Base-by-base conservation (phyloP, 2,797 vertebrate genomes). In the Ataeniobius toweri region DNA sequence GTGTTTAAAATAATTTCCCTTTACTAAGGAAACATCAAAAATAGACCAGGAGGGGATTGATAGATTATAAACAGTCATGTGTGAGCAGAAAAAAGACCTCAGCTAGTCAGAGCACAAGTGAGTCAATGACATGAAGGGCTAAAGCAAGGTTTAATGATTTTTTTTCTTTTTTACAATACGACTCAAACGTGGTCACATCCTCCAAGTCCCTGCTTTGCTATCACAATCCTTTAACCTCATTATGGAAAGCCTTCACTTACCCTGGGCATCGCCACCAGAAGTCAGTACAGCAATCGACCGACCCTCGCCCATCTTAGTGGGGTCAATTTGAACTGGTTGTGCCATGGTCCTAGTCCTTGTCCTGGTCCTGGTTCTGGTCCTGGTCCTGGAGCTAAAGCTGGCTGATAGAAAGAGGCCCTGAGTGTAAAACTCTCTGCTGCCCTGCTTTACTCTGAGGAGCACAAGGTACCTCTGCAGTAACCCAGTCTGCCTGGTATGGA, bases 261-360 rank as follows among this genome's bases (percentile, higher is more conserved):
- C 97, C 94, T 98, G 97, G 86, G 97, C 97, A 89, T 98, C 97
- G 31, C 97, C 97, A 63, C 97, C 97, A 0, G 97, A 98, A 59
- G 97, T 98, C 91, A 98, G 93, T 74, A 98, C 97, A 0, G 97
- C 97, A 1, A 98, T 98, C 39, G 97, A 96, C 86, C 94, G 96
- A 90, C 97, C 97, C 1, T 77, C n/a, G 5, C 97, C 97, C 94
- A 97, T 94, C 75, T 87, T 95, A 74, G 91, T 93, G 65, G 90
- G 79, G 48, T 94, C 94, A 3, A 48, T 22, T 6, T 75, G 6
- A 80, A 28, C 55, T 3, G 28, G 0, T 61, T 92, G 81, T 65
- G 91, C 90, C 94, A 95, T 96, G 74, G 81, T 86, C 78, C 53
- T 55, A 22, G 20, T 55, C 53, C 41, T 69, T 12, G 41, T 46